phyloP scores from a whole-genome alignment of 2,113 vertebrate genomes.

The Upupa epops region DNA sequence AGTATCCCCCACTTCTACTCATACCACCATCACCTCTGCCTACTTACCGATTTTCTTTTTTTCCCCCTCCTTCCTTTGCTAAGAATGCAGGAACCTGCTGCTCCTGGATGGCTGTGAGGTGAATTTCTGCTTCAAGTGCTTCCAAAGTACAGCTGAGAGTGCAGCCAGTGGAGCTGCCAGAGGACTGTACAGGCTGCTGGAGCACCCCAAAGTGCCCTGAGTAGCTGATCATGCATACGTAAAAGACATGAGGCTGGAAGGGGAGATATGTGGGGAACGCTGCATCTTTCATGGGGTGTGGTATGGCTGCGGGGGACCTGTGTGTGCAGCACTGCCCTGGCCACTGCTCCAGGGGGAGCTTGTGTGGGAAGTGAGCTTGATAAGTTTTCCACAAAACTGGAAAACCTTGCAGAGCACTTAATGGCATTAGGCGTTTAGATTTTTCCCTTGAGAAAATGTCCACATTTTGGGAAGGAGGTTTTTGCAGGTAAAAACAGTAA shows the following conservation, averaged over 20 bases:
- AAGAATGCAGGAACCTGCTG: constrained; percentile 4
- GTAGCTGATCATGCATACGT: fast-evolving
- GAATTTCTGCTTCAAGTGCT: fast-evolving
- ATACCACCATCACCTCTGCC: not conserved
- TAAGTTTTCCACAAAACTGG: not conserved
- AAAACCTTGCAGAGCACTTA: not conserved
- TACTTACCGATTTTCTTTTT: not conserved
- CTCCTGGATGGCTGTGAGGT: not conserved
- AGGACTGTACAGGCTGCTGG: not conserved
- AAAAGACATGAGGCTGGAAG: not conserved
- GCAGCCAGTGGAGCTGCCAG: not conserved
- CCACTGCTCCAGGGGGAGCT: fast-evolving
- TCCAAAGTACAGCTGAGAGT: not conserved
- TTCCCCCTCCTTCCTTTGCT: not conserved
- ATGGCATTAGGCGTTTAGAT: not conserved
- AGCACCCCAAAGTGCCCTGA: not conserved
- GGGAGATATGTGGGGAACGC: not conserved
- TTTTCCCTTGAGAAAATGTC: not conserved
- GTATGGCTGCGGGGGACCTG: fast-evolving
- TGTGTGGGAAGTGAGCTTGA: not conserved
- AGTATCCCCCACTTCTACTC: not conserved
- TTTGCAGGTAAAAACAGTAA: not conserved
- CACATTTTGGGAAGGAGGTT: not conserved
- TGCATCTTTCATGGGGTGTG: fast-evolving
- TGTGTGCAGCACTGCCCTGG: too few relatives aligned